phyloP scores from a whole-genome alignment of 2,113 vertebrate species.

The Tringa solitaria region DNA sequence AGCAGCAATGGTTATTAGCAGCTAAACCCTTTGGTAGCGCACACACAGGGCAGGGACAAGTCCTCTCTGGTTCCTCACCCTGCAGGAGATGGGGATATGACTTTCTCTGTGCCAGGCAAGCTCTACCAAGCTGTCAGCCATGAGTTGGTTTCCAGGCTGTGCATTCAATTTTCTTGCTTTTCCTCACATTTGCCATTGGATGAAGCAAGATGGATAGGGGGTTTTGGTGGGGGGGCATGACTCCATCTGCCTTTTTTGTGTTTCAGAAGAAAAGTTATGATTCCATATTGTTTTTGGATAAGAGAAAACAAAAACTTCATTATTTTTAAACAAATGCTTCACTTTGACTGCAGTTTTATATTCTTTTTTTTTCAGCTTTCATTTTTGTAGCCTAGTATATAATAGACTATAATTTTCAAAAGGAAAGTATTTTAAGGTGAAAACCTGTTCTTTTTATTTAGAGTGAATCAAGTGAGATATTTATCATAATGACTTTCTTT shows the following conservation, averaged over 20 bases:
- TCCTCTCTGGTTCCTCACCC: background rate
- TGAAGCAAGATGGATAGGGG: background rate
- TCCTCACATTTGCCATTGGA: background rate
- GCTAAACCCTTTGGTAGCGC: background rate
- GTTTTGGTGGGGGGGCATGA: background rate
- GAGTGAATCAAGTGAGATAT: background rate
- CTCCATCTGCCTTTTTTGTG: background rate
- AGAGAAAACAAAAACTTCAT: background rate
- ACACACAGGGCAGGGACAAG: background rate
- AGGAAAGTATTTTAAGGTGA: background rate
- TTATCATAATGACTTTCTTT: background rate
- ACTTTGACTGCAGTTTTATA: background rate
- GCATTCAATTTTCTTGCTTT: background rate
- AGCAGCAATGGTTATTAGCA: background rate
- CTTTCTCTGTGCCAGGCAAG: background rate
- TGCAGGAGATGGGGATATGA: background rate
- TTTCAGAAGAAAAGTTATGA: background rate
- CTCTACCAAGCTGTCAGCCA: background rate
- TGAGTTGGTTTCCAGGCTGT: background rate
- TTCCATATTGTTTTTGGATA: background rate
- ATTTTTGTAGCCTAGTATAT: background rate
- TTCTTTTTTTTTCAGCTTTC: background rate
- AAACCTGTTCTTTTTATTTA: background rate
- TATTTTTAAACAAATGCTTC: background rate
- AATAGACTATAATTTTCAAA: background rate